Evolutionary conservation across 1,140 invertebrate species (phyloP).

Genomic region (Lamellibrachia luymesi): DNA sequence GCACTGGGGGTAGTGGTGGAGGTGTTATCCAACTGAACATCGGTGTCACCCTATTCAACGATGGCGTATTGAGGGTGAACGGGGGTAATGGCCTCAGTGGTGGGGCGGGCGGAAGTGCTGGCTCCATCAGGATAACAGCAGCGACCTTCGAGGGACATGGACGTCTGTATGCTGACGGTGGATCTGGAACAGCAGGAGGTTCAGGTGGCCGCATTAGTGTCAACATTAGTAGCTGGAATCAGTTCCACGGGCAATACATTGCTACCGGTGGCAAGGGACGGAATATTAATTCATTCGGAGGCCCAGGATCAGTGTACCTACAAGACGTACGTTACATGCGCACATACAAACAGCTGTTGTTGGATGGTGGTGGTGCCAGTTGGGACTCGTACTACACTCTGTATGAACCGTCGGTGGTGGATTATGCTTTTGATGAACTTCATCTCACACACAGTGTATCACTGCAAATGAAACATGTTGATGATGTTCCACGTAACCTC

Average conservation of each 20-base stretch:
- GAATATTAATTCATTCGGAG: conserved; percentile 34
- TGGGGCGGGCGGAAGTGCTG: conserved; percentile 41
- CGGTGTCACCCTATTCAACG: conserved; percentile 31
- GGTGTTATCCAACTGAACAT: conserved; percentile 36
- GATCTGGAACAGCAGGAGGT: conserved; percentile 34
- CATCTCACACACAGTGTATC: conserved; percentile 39
- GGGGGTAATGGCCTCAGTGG: conserved; percentile 28
- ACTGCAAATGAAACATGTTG: conserved; percentile 33
- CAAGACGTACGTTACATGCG: conserved; percentile 34
- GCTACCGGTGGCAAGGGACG: conserved; percentile 36
- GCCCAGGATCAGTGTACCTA: conserved; percentile 41
- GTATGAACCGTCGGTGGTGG: conserved; percentile 30
- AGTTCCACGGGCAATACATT: conserved; percentile 34
- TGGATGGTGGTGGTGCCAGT: conserved; percentile 33
- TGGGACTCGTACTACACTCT: conserved; percentile 39
- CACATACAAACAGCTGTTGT: conserved; percentile 32
- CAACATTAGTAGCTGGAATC: conserved; percentile 32
- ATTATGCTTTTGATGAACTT: conserved; percentile 40
- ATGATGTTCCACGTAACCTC: conserved; percentile 25
- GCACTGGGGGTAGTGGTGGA: conserved; percentile 35
- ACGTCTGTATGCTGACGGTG: conserved; percentile 33
- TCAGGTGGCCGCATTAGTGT: conserved; percentile 41
- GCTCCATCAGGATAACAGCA: conserved; percentile 35
- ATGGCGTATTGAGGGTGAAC: conserved; percentile 35
- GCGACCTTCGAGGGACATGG: conserved; percentile 42